Evolutionary conservation across 2,888 invertebrate species (phyloP).

Genomic region (Rutpela maculata): DNA sequence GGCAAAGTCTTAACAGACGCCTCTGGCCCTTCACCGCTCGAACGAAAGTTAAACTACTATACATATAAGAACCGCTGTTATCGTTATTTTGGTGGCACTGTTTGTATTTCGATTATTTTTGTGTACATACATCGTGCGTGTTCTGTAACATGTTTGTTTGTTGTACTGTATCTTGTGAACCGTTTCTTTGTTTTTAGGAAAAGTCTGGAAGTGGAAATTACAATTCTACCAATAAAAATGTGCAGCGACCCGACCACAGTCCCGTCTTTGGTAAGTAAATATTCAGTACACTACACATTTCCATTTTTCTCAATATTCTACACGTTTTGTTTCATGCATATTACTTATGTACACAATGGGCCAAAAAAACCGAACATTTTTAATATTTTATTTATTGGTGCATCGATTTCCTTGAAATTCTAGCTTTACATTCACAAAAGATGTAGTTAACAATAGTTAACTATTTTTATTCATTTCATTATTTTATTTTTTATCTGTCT

Average conservation of each 20-base stretch:
- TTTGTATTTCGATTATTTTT: slow-evolving; percentile 34
- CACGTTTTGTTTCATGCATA: neutral
- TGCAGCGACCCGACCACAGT: slow-evolving; percentile 89
- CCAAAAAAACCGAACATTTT: too few relatives aligned
- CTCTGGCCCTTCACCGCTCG: neutral
- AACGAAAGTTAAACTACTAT: neutral
- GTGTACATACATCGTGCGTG: slow-evolving; percentile 23
- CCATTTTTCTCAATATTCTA: neutral
- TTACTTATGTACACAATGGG: too few relatives aligned
- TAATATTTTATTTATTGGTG: too few relatives aligned
- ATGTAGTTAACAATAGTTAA: too few relatives aligned
- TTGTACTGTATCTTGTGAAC: slow-evolving; percentile 7
- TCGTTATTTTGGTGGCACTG: slow-evolving; percentile 26
- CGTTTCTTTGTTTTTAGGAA: slow-evolving; percentile 81
- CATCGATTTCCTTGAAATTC: too few relatives aligned
- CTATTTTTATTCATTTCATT: too few relatives aligned
- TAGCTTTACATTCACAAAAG: too few relatives aligned
- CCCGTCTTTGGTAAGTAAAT: slow-evolving; percentile 88
- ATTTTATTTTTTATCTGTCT: too few relatives aligned
- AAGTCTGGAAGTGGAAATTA: slow-evolving; percentile 85
- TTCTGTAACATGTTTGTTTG: slow-evolving; percentile 22
- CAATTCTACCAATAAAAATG: slow-evolving; percentile 82
- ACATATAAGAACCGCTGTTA: neutral
- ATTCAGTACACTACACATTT: neutral
- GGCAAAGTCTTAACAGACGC: neutral